These are phyloP conservation scores for Dendroctonus valens DNA, from an alignment of 1,140 invertebrate species.

Conservation along the genomic window DNA sequence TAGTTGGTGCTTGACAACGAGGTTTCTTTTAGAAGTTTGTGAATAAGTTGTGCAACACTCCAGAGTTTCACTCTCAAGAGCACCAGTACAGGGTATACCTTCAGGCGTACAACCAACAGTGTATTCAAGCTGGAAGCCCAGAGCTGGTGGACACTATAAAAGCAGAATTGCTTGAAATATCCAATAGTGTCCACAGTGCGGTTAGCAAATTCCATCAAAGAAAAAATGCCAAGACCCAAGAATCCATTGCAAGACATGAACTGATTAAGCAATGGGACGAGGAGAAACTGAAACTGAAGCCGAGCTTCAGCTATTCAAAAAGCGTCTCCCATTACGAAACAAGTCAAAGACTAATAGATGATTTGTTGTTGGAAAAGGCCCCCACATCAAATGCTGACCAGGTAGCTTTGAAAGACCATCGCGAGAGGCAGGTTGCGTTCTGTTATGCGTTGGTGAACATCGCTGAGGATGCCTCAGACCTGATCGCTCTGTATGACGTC, in stretches of 20 bases:
- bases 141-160: slow-evolving; percentile 7
- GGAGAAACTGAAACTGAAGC: slow-evolving; percentile 18
- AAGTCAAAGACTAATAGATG: slow-evolving; percentile 26
- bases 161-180: slow-evolving; percentile 18
- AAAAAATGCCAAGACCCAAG: slow-evolving; percentile 20
- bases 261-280: slow-evolving; percentile 29
- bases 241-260: slow-evolving; percentile 21
- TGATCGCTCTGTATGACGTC: slow-evolving; percentile 18
- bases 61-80: slow-evolving; percentile 12
- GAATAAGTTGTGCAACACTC: slow-evolving; percentile 15
- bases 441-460: slow-evolving; percentile 29
- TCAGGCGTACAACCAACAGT: background rate
- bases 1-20: background rate
- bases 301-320: slow-evolving; percentile 6
- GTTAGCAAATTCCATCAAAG: slow-evolving; percentile 27
- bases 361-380: slow-evolving; percentile 22
- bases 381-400: background rate
- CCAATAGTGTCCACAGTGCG: slow-evolving; percentile 3
- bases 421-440: slow-evolving; percentile 32
- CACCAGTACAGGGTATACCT: slow-evolving; percentile 10
- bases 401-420: slow-evolving; percentile 7
- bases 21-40: slow-evolving; percentile 32
- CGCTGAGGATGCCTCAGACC: background rate
- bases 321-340: slow-evolving; percentile 30
- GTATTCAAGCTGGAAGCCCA: background rate